phyloP scores from a whole-genome alignment of 1,140 invertebrate species.

The Zophobas morio region DNA sequence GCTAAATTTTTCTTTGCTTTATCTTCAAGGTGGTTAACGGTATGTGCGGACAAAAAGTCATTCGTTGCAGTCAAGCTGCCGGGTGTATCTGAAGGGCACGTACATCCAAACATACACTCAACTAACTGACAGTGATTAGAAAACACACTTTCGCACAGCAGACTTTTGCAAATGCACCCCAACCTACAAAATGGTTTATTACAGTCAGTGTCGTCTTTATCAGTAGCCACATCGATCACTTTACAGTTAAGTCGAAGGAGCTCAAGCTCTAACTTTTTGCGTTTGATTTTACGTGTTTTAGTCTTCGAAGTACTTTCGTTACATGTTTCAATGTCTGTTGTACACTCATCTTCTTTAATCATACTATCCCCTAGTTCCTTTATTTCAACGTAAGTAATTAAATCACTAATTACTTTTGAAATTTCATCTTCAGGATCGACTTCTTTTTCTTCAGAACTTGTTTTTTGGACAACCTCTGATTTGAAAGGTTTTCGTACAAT shows the following conservation, averaged over 20 bases:
- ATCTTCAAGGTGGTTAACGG: constrained; percentile 65
- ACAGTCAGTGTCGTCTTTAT: constrained; percentile 60
- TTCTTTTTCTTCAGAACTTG: constrained; percentile 34
- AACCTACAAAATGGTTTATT: constrained; percentile 66
- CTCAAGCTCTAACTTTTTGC: constrained; percentile 62
- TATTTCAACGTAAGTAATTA: constrained; percentile 64
- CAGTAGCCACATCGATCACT: constrained; percentile 63
- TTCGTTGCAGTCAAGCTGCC: background rate
- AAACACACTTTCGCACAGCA: constrained; percentile 58
- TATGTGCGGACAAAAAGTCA: constrained; percentile 58
- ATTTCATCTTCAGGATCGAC: constrained; percentile 33
- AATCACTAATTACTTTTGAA: constrained; percentile 60
- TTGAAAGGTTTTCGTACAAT: constrained; percentile 59
- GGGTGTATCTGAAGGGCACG: constrained; percentile 57
- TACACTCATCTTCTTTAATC: constrained; percentile 61
- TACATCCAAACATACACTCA: constrained; percentile 69
- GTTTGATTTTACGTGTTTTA: constrained; percentile 48
- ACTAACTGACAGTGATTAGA: constrained; percentile 67
- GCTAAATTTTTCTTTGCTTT: constrained; percentile 67
- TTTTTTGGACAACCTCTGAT: background rate
- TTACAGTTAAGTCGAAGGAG: constrained; percentile 66
- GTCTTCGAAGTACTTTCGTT: constrained; percentile 21
- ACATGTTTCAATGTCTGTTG: constrained; percentile 45
- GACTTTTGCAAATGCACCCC: constrained; percentile 69
- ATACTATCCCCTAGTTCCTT: constrained; percentile 63